A percentile compares a stretch with the other conserved stretches of the same genome.
Evolutionary conservation across 1,140 invertebrate species (phyloP).

Genomic region (Aleiodes sp.): DNA sequence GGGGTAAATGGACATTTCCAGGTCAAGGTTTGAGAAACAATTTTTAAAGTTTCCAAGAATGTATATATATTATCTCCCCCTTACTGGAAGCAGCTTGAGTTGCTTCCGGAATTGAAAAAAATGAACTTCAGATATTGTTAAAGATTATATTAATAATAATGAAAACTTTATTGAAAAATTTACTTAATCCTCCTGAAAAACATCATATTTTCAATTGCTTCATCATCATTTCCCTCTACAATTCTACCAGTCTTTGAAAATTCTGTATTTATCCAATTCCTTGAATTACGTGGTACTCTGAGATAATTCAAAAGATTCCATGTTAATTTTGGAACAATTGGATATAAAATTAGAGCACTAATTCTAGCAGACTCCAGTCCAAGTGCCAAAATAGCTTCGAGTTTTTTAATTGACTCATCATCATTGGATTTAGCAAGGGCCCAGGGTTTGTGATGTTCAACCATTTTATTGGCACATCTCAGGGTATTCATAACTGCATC

Average conservation of each 20-base stretch:
- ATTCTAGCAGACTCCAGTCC: constrained; percentile 86
- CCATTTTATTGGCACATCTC: constrained; percentile 84
- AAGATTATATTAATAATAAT: neutral
- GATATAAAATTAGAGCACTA: constrained; percentile 80
- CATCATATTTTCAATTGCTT: neutral
- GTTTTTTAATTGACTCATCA: constrained; percentile 62
- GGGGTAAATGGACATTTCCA: too few species aligned
- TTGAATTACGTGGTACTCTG: constrained; percentile 63
- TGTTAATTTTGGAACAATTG: constrained; percentile 82
- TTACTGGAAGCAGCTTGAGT: too few species aligned
- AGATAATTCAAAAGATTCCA: constrained; percentile 75
- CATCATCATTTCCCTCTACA: neutral
- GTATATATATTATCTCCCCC: too few species aligned
- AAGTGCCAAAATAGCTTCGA: constrained; percentile 82
- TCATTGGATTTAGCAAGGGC: constrained; percentile 72
- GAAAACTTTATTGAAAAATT: neutral
- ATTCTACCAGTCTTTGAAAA: constrained; percentile 21
- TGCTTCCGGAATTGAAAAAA: too few species aligned
- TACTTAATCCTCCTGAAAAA: constrained; percentile 23
- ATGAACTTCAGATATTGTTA: too few species aligned
- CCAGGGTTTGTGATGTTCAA: constrained; percentile 90
- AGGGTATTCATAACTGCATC: constrained; percentile 80
- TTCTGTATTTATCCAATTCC: constrained; percentile 67
- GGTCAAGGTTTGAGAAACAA: too few species aligned
- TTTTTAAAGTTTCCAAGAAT: too few species aligned